phyloP scores from a whole-genome alignment of 2,888 invertebrate genomes.

The Dolomedes plantarius region DNA sequence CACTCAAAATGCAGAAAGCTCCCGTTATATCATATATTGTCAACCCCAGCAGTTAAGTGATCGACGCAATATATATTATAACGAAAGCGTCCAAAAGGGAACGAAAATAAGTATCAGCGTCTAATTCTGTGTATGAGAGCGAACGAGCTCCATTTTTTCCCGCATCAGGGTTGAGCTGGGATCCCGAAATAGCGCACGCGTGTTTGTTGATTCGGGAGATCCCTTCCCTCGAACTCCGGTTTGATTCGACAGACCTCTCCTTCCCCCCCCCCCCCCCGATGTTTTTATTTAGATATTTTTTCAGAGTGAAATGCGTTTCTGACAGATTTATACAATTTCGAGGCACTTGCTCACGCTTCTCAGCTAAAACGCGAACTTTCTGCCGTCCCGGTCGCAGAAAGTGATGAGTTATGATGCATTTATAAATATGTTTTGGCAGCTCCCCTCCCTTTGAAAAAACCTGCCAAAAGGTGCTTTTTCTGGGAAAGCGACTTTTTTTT shows the following conservation, averaged over 20 bases:
- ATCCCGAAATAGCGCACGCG: background rate
- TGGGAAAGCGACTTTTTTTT: too few relatives aligned
- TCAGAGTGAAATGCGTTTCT: background rate
- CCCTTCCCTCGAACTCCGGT: background rate
- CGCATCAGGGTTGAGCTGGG: background rate
- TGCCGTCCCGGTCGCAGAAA: background rate
- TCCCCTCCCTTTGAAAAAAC: background rate
- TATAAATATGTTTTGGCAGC: background rate
- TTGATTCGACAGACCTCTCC: background rate
- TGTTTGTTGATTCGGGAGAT: slow-evolving; percentile 11
- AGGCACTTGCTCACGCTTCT: background rate
- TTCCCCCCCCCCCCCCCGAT: background rate
- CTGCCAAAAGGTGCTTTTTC: background rate
- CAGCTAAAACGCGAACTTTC: background rate
- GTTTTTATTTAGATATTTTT: background rate
- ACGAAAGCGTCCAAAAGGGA: too few relatives aligned
- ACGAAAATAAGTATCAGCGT: too few relatives aligned
- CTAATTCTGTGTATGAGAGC: too few relatives aligned
- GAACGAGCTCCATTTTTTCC: background rate
- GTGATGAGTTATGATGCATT: background rate
- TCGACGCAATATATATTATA: too few relatives aligned
- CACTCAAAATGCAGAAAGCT: too few relatives aligned
- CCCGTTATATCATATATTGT: too few relatives aligned
- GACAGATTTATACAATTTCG: slow-evolving; percentile 2
- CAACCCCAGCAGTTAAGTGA: too few relatives aligned